Evolutionary conservation across 2,113 vertebrate species (phyloP), one percentile per base, ranked within the genome.

Genomic region (Syngnathus typhle): DNA sequence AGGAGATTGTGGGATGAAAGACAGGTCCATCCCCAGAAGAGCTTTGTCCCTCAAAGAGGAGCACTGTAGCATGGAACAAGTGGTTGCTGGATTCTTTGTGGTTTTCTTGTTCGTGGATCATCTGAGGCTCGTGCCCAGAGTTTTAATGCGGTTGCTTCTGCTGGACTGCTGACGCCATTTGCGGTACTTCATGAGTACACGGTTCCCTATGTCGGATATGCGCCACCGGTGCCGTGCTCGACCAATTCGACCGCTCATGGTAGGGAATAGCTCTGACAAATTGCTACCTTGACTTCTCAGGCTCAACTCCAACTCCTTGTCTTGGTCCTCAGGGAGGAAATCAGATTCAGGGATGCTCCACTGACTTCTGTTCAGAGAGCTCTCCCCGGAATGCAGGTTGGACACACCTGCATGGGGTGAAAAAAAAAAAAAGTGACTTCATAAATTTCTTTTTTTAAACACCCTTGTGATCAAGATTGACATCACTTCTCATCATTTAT

Each of bases 211-310:
- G 0, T 79, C 43, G 0, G 73, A 82, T 41, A 87, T 64, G 0
- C 79, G 66, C 60, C 85, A 82, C 18, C 85, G 77, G 1, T 60
- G 72, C 61, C 70, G 85, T 1, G 83, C 88, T 19, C 64, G 41
- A 2, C 58, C 75, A 1, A 92, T 79, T 51, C 84, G 86, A 62
- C 73, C 76, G 23, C 91, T 74, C 86, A 88, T 90, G 74, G 71
- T 71, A 23, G 91, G 87, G 79, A 91, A 92, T 47, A 90, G 70
- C 12, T 90, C 88, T 49, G 76, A 56, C 11, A 88, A 68, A 11
- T 78, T 84, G 49, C 68, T 81, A 38, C 78, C 73, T 1, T 84
- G 72, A 69, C 78, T 86, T 27, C 60, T 85, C 21, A 92, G 72
- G 11, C 79, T 80, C 73, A 68, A 80, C 60, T 91, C 88, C 70